Base-by-base conservation (phyloP, 30 jellyfish, hydroid and myxozoan genomes). In the Chironex yamaguchii region DNA sequence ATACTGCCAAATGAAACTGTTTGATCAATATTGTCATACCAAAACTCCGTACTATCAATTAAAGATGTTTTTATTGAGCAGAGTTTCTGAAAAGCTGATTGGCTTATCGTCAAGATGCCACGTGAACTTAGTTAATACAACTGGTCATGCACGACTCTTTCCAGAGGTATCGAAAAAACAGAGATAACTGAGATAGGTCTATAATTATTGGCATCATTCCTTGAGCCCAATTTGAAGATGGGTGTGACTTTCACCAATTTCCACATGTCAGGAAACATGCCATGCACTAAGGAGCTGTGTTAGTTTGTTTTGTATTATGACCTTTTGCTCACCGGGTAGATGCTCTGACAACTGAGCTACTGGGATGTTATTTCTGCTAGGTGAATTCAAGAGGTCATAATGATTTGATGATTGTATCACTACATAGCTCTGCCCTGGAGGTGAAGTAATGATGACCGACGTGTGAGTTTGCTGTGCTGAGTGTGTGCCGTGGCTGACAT, bases 281-380 rank as follows among this genome's bases (percentile, higher is more conserved):
- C 89, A 58, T 79, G 34, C 82, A 3, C 66, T 54, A 79, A 82
- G 35, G 82, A 62, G n/a, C n/a, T n/a, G n/a, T n/a, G n/a, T n/a
- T n/a, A n/a, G n/a, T n/a, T n/a, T n/a, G n/a, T n/a, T n/a, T n/a
- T n/a, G n/a, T n/a, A n/a, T n/a, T n/a, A n/a, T n/a, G n/a, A n/a
- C n/a, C n/a, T n/a, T n/a, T n/a, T n/a, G n/a, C n/a, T n/a, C n/a
- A n/a, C n/a, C n/a, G n/a, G n/a, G n/a, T n/a, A n/a, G n/a, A n/a
- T n/a, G n/a, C n/a, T n/a, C n/a, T n/a, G n/a, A n/a, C n/a, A n/a
- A n/a, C n/a, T n/a, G n/a, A n/a, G n/a, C n/a, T n/a, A n/a, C n/a
- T n/a, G n/a, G n/a, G n/a, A n/a, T n/a, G n/a, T n/a, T n/a, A n/a
- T n/a, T n/a, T n/a, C n/a, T n/a, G n/a, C n/a, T n/a, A n/a, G n/a